Base-by-base conservation (phyloP, 2,113 vertebrate genomes). In the Bucco capensis region DNA sequence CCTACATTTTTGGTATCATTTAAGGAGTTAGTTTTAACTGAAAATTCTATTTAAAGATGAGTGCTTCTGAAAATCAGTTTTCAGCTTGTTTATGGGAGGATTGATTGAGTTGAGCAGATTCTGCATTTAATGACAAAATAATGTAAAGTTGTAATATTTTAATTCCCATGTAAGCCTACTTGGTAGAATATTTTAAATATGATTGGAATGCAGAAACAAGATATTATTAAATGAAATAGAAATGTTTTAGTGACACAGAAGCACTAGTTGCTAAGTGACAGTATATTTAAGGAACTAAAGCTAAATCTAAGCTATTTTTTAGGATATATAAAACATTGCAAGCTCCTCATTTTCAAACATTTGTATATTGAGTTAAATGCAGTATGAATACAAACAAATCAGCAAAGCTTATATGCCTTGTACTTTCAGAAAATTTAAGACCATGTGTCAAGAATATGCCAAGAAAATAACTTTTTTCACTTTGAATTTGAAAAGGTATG, bases 51-150 rank as follows among this genome's bases (percentile, higher is more conserved):
- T 89, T 94, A 54, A 66, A 88, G 47, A 77, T 46, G 44, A 88
- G 25, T 83, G 40, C 49, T 86, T 92, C 61, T 81, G 76, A 83
- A 91, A 83, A 74, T 74, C 47, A 71, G 19, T 66, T 95, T 94
- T 75, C 21, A 75, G 33, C 37, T 84, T 92, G 53, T 94, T 94
- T 93, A 93, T 78, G 56, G 44, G 64, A 71, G 31, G 44, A 28
- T 31, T 90, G 88, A 94, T 83, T 91, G 61, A 78, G 40, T 86
- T 93, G 73, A 88, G 25, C 88, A 77, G 49, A 78, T 74, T 88
- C 56, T 75, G 75, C 65, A 86, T 81, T 86, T 80, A 94, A 89
- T 58, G 88, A 86, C 77, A 88, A 78, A 93, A 88, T 64, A 95
- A 61, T 0, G 0, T 80, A 74, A 86, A 87, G 61, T 49, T 83